Evolutionary conservation across 2,888 invertebrate genomes (phyloP), one percentile per base, ranked within the genome.

Genomic region (Eutolmus rufibarbis): DNA sequence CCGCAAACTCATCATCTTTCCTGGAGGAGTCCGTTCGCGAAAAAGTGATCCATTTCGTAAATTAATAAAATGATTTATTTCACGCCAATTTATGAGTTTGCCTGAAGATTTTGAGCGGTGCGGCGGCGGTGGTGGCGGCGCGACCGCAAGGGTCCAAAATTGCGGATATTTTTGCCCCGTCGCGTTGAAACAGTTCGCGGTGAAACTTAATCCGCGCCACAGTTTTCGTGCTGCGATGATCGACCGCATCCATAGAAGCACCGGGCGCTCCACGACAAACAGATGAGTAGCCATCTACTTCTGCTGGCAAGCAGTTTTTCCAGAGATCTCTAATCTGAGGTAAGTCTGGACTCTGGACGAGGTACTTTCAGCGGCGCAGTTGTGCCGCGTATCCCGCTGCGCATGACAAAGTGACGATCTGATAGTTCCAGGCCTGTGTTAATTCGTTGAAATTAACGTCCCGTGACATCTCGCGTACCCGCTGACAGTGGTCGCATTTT

Each of bases 381-480:
- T 87, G 88, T 89, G 89, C 88, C 88, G 88, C 88, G 89, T 89
- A 88, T 88, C 90, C 89, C 85, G 90, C 90, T 89, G 90, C 87
- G 89, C 88, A 89, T 90, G 90, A 90, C 89, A 90, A 90, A 90
- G 89, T 90, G 90, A 89, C 89, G 89, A 89, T 89, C 89, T 90
- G 89, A 89, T 89, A 84, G 85, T 86, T 77, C 23, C 79, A 57
- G 66, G 56, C 74, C 77, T 89, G 89, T 89, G 89, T 89, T 89
- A 89, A 89, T 89, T 89, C 89, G 90, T 87, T 88, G 87, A 89
- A 89, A 90, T 90, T 90, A 90, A 89, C 89, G 88, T 89, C 89
- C 89, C 89, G 88, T 87, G 88, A 88, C 87, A 87, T 86, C 86
- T 66, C 43, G 86, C 77, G 78, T 87, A 86, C 74, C 46, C 74